Percentiles rank a stretch among this genome's conserved stretches.
Conservation (phyloP, 2,888 invertebrate species). For the Amiota mariae region DNA sequence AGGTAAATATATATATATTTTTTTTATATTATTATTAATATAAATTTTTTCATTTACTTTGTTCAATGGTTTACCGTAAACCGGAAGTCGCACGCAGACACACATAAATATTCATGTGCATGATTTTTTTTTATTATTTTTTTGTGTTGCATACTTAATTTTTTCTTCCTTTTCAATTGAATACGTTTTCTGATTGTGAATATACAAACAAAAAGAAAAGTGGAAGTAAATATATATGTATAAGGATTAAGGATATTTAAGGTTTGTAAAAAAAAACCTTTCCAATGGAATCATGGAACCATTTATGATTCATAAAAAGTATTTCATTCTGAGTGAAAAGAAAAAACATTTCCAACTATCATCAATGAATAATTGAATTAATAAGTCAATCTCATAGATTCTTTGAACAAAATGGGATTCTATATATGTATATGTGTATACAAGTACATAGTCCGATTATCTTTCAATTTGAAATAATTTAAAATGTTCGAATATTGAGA, state of each 20-base stretch:
- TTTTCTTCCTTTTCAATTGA: not conserved
- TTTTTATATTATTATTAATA: not conserved
- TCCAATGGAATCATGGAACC: no score
- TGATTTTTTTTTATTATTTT: not conserved
- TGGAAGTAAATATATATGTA: no score
- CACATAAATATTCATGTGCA: constrained; percentile 7
- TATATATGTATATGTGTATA: not conserved
- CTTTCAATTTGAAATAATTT: no score
- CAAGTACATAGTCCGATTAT: no score
- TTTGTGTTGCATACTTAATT: not conserved
- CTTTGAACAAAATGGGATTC: not conserved
- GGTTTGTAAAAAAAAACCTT: no score
- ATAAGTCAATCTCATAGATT: not conserved
- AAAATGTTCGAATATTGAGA: no score
- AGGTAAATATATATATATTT: not conserved
- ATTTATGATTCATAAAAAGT: not conserved
- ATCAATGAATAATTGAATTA: not conserved
- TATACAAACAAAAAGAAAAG: not conserved
- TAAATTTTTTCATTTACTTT: not conserved
- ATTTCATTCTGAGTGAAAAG: no score
- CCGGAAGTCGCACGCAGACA: not conserved
- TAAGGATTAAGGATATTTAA: no score
- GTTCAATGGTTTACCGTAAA: no score
- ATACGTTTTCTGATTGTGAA: not conserved
- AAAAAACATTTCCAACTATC: not conserved